phyloP scores from a whole-genome alignment of 1,140 invertebrate species.

The Sipha flava region DNA sequence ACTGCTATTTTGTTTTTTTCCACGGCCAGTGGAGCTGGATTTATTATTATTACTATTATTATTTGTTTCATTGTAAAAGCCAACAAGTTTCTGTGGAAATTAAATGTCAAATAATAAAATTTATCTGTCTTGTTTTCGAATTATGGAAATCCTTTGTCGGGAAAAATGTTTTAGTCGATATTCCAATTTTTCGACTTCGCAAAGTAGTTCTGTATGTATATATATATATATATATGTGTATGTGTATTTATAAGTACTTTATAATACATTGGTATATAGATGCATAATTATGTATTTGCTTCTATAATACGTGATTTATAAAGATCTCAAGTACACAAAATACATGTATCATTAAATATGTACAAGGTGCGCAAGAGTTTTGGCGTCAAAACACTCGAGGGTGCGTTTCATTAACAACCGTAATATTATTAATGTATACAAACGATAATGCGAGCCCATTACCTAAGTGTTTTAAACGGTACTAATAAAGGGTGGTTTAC shows the following conservation, averaged over 20 bases:
- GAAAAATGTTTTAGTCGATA: neutral
- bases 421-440: too few species aligned
- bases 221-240: neutral
- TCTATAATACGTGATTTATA: neutral
- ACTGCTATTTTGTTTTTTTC: neutral
- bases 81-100: neutral
- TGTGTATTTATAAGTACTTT: neutral
- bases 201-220: too few species aligned
- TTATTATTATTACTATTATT: slow-evolving; percentile 7
- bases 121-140: neutral
- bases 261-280: too few species aligned
- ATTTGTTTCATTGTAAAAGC: neutral
- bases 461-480: neutral
- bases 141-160: neutral
- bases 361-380: neutral
- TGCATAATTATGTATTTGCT: too few species aligned
- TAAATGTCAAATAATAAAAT: slow-evolving; percentile 3
- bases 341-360: neutral
- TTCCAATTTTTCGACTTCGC: neutral
- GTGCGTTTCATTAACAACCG: neutral
- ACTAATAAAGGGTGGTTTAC: too few species aligned
- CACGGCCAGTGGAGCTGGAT: neutral
- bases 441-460: too few species aligned
- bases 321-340: neutral
- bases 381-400: slow-evolving; percentile 1